Base-by-base conservation (phyloP, 2,888 invertebrate genomes). In the Lampropteryx suffumata region DNA sequence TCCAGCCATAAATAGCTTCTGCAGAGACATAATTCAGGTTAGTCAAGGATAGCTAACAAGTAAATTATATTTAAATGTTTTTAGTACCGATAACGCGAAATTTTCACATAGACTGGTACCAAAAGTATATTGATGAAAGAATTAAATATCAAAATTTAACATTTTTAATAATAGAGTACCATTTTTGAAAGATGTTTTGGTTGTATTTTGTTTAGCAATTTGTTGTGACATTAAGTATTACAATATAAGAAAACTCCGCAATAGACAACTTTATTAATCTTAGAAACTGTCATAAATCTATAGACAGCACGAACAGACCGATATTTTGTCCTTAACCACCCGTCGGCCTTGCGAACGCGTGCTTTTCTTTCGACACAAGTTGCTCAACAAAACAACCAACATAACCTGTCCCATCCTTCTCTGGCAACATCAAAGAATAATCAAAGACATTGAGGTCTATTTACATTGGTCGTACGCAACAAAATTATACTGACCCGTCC, bases 321-420 rank as follows among this genome's bases (percentile, higher is more conserved):
- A 46, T 46, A 29, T 33, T 30, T 27, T 78, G 82, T 82, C 82
- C 84, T 82, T 81, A 82, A 73, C 34, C 60, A 80, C 75, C 57
- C 57, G 74, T 67, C 77, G 84, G 79, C 85, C 85, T 84, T 82
- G 85, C 66, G 57, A 69, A 63, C 69, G 66, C 66, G 62, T 50
- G 45, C 28, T 28, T 28, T 65, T 77, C 83, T 85, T 83, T 83
- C 85, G 65, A 84, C 83, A 79, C 68, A 64, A 55, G 71, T 82
- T 81, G 68, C 81, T 53, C 78, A 82, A 83, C 66, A 45, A 37
- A 52, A 17, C 32, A 37, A 56, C 75, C 71, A 71, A 43, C 47
- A 42, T 52, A 57, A 37, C 35, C 17, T 52, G 65, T 63, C 26
- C 60, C 41, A 39, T 50, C 44, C 24, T 37, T 33, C n/a, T 13